Base-by-base conservation (phyloP, 2,113 vertebrate species). In the Limnothrissa miodon region DNA sequence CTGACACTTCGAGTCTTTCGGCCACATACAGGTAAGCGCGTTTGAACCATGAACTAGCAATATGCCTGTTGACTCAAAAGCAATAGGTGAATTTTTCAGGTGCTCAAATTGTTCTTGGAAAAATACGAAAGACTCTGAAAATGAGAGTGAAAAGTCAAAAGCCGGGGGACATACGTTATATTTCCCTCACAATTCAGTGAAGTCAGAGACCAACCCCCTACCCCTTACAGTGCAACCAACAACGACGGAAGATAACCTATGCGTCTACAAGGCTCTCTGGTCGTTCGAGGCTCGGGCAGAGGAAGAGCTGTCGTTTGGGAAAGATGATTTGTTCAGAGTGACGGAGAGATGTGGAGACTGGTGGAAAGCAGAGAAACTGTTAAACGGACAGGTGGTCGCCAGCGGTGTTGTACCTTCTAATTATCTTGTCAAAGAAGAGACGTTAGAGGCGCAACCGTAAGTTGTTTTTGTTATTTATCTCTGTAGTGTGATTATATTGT, bases 261-360 rank as follows among this genome's bases (percentile, higher is more conserved):
- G 81, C 13, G 17, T 83, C n/a, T 92, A 92, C 0, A 83, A 87
- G 45, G 90, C 91, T 2, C 86, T 92, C 80, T 94, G 93, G 91
- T 85, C 91, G 74, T 94, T 93, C 8, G 1, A 87, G 36, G 92
- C 90, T 1, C 81, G 85, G 13, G 86, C 85, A 0, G 51, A 79
- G 0, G 83, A 92, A 0, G 90, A 94, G 33, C n/a, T 94, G 3
- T 93, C 90, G 78, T 94, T 95, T 80, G 39, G 5, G 74, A 85
- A 82, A 0, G 92, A 93, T 1, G 92, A 93, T 17, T 36, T 83
- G 0, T 91, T 95, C 80, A 86, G 83, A 0, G 86, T 93, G 45
- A 23, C 86, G 10, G 46, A 90, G 82, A 88, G 83, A 39, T 82
- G 84, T 1, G 92, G 84, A 1, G 89, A 92, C 15, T 93, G 93